Evolutionary conservation across 2,888 invertebrate genomes (phyloP), one percentile per base, ranked within the genome.

Genomic region (Harpagoxenus sublaevis): DNA sequence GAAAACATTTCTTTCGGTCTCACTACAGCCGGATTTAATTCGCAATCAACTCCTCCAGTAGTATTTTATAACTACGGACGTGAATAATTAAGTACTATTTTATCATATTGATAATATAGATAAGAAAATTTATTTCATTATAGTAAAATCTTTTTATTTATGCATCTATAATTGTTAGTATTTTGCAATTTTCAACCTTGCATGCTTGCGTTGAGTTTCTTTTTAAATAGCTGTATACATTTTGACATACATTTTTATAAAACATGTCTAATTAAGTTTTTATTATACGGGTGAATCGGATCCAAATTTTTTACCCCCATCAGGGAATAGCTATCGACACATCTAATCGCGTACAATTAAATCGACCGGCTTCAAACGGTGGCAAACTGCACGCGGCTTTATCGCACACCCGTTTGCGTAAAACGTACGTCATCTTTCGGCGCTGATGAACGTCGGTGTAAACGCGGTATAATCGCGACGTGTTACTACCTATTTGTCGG

Each of bases 401-500:
- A 35, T 9, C 60, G 73, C 77, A 31, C 77, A 65, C 82, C 28
- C 78, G 88, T 86, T 84, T 68, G 68, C 88, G 84, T 85, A 89
- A 89, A 89, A 84, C 89, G 89, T 86, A 77, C 82, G 87, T 88
- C 89, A 89, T 89, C 89, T 89, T 88, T 89, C 88, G 85, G 78
- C 88, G 31, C 53, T 81, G 87, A 85, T 65, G 83, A 85, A 86
- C 88, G 82, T 74, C 79, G 85, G 74, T 84, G 88, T 87, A 89
- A 91, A 90, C 92, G 87, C 68, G 84, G 90, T 92, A 92, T 92
- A 92, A 92, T 92, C 92, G 84, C 89, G 91, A 92, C 87, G 89
- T 90, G 92, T 92, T 93, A 93, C 92, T 92, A 92, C 90, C 92
- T 93, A 93, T 93, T 93, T 93, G 93, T 91, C 93, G 92, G 88